Base-by-base conservation (phyloP, 64 coral and sea anemone species). In the Montipora cactus region DNA sequence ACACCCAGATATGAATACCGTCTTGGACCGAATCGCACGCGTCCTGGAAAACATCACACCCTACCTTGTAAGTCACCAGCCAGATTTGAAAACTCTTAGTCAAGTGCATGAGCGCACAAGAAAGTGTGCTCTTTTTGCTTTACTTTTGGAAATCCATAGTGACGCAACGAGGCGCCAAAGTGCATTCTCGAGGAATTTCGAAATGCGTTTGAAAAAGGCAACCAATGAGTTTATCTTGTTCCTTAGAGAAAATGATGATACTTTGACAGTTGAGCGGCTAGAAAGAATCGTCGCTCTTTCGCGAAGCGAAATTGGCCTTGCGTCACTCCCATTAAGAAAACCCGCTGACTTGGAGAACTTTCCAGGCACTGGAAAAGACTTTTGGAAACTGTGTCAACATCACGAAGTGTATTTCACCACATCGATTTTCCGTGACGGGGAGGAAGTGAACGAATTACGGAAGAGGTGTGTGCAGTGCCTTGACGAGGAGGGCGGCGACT, bases 331-430 rank as follows among this genome's bases (percentile, higher is more conserved):
- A 51, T 19, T 18, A 0, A 49, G 55, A 49, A 49, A 80, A 80
- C 18, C 48, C 49, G 25, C 53, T 21, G 78, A 8, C 78, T 55
- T 80, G 19, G 49, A 49, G 46, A 80, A 80, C 18, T 80, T 80
- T 51, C 78, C 78, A 10, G 78, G 78, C 6, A 22, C 20, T 51
- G 18, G 23, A 22, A 80, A n/a, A 55, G 78, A 8, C 48, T 8
- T 80, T 16, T 80, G 78, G 78, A 80, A 57, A 21, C 57, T 48
- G 23, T 80, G 78, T 21, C 49, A 55, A 48, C 78, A 80, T 8
- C 47, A 49, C 3, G 18, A 80, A 18, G 78, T 80, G 7, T 55
- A 80, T 19, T 80, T 55, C 78, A 80, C 50, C 8, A 14, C n/a
- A 10, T 23, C 18, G 49, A 80, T 80, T 18, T 48, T 80, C 14